A percentile compares a stretch with the other conserved stretches of the same genome.
phyloP scores from a whole-genome alignment of 2,113 vertebrate genomes.

The Malurus elegans region DNA sequence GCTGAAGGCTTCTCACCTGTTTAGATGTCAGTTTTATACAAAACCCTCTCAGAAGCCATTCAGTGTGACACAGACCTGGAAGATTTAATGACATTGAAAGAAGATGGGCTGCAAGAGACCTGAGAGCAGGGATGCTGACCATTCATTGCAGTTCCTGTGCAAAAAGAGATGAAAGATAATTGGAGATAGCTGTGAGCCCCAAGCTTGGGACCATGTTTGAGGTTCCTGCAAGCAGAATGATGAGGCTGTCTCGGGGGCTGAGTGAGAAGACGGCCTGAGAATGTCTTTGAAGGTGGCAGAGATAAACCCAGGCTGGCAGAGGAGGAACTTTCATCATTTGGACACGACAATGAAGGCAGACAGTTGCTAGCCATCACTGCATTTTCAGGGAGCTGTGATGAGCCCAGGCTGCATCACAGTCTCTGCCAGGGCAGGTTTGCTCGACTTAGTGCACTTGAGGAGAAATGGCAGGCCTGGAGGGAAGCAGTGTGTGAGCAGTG shows the following conservation, averaged over 20 bases:
- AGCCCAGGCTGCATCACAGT: background rate
- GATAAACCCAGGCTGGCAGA: background rate
- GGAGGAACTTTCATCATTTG: background rate
- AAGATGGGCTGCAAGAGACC: background rate
- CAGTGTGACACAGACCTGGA: background rate
- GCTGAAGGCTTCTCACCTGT: background rate
- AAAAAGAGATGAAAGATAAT: background rate
- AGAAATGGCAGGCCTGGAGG: background rate
- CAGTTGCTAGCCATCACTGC: background rate
- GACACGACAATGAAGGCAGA: background rate
- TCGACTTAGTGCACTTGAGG: fast-evolving
- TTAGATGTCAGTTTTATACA: background rate
- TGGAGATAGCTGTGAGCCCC: background rate
- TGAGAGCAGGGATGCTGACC: background rate
- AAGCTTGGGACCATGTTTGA: background rate
- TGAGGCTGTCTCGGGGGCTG: background rate
- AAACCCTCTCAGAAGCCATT: background rate
- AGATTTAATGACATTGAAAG: background rate
- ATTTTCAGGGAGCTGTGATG: background rate
- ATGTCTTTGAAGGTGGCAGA: background rate
- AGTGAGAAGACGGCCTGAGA: background rate
- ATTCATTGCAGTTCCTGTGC: background rate
- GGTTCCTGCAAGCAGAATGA: background rate
- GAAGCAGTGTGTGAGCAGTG: background rate
- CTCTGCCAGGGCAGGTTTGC: background rate